Conservation (phyloP, 1,140 invertebrate species). For the Panagrolaimus sp. region DNA sequence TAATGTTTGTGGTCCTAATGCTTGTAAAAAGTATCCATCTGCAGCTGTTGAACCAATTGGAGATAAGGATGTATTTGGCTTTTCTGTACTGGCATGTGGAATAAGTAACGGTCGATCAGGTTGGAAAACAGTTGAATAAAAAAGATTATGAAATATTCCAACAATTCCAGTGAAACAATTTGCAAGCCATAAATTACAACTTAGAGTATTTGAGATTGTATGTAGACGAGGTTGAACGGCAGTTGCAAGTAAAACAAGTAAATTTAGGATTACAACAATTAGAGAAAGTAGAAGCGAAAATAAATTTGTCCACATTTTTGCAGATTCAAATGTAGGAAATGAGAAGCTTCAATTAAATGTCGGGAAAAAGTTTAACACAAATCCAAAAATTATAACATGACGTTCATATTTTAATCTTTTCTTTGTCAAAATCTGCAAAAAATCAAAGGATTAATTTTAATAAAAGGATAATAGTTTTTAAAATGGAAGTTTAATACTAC, state of each 20-base stretch:
- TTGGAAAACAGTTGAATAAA: conserved; percentile 1
- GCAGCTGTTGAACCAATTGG: background rate
- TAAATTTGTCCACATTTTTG: conserved; percentile 19
- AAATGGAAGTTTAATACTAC: no score
- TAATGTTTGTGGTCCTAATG: conserved; percentile 22
- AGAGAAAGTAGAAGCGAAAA: conserved; percentile 22
- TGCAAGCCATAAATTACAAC: conserved; percentile 23
- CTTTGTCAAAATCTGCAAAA: no score
- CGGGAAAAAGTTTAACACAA: no score
- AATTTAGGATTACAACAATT: conserved; percentile 16
- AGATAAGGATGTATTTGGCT: no score
- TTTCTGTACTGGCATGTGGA: background rate
- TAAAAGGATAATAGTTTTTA: no score
- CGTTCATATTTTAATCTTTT: no score
- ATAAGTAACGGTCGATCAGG: background rate
- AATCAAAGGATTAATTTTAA: no score
- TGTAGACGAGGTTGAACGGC: conserved; percentile 18
- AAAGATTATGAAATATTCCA: conserved; percentile 25
- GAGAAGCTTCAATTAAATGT: background rate
- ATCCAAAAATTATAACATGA: no score
- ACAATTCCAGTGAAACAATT: conserved; percentile 20
- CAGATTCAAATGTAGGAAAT: background rate
- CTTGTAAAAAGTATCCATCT: conserved; percentile 7
- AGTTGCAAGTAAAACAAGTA: conserved; percentile 17
- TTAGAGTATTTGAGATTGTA: conserved; percentile 17